Evolutionary conservation across 2,113 vertebrate species (phyloP), one percentile per base, ranked within the genome.

Genomic region (Argyrosomus japonicus): DNA sequence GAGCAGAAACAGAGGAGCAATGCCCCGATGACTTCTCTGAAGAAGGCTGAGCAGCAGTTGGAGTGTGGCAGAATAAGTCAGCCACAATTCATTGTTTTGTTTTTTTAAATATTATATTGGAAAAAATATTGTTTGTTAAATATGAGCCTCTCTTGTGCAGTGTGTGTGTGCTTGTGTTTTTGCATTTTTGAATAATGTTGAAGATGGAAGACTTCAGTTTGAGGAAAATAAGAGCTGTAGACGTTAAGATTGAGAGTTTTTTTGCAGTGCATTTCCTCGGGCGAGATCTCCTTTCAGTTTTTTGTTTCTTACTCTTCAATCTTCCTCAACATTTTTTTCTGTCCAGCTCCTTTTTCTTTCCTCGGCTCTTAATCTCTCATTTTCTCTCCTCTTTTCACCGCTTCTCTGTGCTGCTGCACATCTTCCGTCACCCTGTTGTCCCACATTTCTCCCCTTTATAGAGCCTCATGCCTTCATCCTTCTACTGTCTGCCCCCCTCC

Each of bases 391-490:
- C 43, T 25, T 86, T 86, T 81, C 53, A 79, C 73, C 0, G 3
- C 43, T n/a, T 57, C 60, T 51, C 29, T 29, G 48, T 67, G 15
- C 75, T 43, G 40, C 72, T 56, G 62, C 48, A 78, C 75, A 75
- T 88, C 84, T 62, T 85, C 77, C 3, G 21, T 85, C 56, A 45
- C 70, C 69, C 48, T 36, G 23, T 57, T 80, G 70, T 77, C 81
- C 81, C 60, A 47, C 74, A 48, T 90, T 73, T 60, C 62, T 51
- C 54, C 63, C 65, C 53, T 51, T 70, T 53, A 69, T 9, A 12
- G 58, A 75, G 64, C 85, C 63, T 85, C 83, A 82, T 64, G 63
- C 77, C 76, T 83, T 81, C 91, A 81, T 85, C 80, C 51, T 47
- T 84, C 67, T 72, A 75, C 84, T 72, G 82, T 74, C 77, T 53